Evolutionary conservation across 2,113 vertebrate species (phyloP).

Genomic region (Cervus canadensis): DNA sequence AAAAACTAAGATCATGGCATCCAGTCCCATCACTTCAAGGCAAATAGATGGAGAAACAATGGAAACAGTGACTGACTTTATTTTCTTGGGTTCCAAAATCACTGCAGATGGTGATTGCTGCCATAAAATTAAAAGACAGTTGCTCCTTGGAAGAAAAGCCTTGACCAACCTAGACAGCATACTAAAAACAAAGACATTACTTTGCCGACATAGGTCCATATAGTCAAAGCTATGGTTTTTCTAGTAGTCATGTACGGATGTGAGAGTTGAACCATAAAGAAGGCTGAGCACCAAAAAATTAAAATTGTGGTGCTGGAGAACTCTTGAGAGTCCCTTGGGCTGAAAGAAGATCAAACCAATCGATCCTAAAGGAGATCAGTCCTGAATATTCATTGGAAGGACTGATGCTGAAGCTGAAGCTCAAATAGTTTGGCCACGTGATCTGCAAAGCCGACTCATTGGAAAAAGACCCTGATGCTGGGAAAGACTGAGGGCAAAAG

Average conservation of each 20-base stretch:
- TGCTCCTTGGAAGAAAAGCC: neutral
- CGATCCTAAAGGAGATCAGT: neutral
- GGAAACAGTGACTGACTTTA: neutral
- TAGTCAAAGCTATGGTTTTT: neutral
- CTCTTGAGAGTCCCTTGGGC: neutral
- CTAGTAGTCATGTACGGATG: neutral
- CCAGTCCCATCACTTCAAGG: neutral
- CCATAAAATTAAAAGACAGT: neutral
- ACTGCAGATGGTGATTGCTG: neutral
- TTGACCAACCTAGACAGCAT: neutral
- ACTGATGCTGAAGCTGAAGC: neutral
- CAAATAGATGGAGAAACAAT: neutral
- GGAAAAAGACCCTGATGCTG: neutral
- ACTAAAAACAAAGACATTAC: neutral
- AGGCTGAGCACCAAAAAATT: neutral
- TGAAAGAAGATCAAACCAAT: neutral
- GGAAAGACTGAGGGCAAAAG: neutral
- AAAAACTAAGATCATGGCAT: neutral
- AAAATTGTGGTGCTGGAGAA: neutral
- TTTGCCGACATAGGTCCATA: neutral
- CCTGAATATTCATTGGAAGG: neutral
- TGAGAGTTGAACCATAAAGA: neutral
- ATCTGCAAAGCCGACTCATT: neutral
- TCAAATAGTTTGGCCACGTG: neutral
- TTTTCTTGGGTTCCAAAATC: neutral